Percentiles rank a stretch among this genome's conserved stretches.
These are phyloP conservation scores for Cyclargus thomasi DNA, from an alignment of 1,140 invertebrate species.

Conservation along the genomic window DNA sequence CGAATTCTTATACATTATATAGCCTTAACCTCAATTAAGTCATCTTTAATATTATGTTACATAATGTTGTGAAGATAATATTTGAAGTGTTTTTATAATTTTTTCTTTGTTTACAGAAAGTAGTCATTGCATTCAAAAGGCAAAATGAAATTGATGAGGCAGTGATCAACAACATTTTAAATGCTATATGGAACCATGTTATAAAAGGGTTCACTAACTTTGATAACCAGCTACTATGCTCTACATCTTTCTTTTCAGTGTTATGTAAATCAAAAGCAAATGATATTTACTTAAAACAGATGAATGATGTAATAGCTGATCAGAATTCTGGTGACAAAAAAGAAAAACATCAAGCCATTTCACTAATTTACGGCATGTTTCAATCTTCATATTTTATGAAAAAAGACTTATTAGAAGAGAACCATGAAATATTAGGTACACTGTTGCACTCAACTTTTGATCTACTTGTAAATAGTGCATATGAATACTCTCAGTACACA, in stretches of 20 bases:
- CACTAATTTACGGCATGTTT: conserved; percentile 64
- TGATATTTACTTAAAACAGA: conserved; percentile 34
- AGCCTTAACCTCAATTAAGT: not conserved
- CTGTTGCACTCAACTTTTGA: conserved; percentile 41
- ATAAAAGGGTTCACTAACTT: conserved; percentile 37
- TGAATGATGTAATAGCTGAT: conserved; percentile 34
- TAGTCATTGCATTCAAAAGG: conserved; percentile 38
- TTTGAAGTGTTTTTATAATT: not conserved
- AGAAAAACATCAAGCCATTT: conserved; percentile 30
- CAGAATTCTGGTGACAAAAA: not conserved
- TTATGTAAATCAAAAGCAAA: conserved; percentile 34
- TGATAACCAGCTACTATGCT: conserved; percentile 59
- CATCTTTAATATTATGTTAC: too few species aligned
- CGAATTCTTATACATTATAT: not conserved
- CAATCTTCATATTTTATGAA: conserved; percentile 56
- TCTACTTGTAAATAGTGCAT: conserved; percentile 46
- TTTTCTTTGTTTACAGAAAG: conserved; percentile 40
- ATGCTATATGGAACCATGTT: conserved; percentile 51
- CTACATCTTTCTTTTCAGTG: conserved; percentile 52
- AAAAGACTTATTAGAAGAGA: conserved; percentile 19
- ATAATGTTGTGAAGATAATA: too few species aligned
- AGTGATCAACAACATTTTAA: conserved; percentile 35
- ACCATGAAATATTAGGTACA: conserved; percentile 22
- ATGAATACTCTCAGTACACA: conserved; percentile 64
- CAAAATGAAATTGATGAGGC: conserved; percentile 23